Percentiles rank a stretch among this genome's conserved stretches.
Evolutionary conservation across 2,113 vertebrate genomes (phyloP).

Genomic region (Odobenus rosmarus): DNA sequence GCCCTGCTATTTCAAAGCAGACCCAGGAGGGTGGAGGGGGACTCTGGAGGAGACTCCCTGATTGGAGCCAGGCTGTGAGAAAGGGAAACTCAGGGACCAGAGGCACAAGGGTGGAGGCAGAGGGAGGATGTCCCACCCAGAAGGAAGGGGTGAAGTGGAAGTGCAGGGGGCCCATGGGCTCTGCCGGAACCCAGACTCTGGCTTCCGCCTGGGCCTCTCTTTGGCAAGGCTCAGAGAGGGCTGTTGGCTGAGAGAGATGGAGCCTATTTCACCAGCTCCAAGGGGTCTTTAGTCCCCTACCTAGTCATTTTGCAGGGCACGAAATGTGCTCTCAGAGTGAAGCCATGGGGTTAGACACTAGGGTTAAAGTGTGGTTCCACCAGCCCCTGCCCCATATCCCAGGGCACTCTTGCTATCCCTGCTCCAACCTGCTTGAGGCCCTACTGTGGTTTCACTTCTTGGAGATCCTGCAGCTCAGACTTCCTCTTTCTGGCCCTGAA

Average conservation of each 20-base stretch:
- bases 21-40: not conserved
- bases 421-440: not conserved
- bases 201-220: not conserved
- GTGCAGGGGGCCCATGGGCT: not conserved
- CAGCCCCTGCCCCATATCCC: not conserved
- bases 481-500: conserved; percentile 25
- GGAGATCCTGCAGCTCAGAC: not conserved
- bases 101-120: not conserved
- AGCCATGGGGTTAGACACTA: not conserved
- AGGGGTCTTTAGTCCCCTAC: not conserved
- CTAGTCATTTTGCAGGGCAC: not conserved
- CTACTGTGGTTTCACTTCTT: not conserved
- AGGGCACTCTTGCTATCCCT: not conserved
- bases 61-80: not conserved
- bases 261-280: not conserved
- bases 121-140: not conserved
- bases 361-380: not conserved
- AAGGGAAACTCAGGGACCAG: not conserved
- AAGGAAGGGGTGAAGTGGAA: not conserved
- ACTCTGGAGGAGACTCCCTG: not conserved
- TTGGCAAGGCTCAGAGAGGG: not conserved
- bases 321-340: conserved; percentile 2
- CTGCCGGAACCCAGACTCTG: not conserved
- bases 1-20: not conserved
- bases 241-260: not conserved